These are phyloP conservation scores for Triops longicaudatus DNA, from an alignment of 1,140 invertebrate species.

Conservation along the genomic window DNA sequence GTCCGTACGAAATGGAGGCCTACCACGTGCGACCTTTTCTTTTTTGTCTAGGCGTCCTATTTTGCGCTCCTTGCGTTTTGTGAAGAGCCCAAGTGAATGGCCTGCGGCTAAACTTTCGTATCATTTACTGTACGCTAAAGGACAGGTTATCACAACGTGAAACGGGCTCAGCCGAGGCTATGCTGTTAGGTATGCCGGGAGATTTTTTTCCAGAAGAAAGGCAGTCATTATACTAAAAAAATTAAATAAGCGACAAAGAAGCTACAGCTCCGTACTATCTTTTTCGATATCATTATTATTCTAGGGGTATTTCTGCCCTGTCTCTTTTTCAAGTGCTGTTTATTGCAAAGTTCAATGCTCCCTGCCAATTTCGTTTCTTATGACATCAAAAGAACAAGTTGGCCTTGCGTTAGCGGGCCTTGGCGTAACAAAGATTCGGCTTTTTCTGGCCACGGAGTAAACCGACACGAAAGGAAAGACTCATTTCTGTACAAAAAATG, in stretches of 20 bases:
- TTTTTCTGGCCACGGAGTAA: background rate
- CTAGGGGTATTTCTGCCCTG: background rate
- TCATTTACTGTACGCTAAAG: background rate
- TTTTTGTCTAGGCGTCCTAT: background rate
- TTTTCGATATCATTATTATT: background rate
- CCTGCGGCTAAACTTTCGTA: slow-evolving; percentile 3
- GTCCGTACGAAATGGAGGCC: background rate
- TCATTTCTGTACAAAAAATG: background rate
- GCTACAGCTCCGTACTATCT: background rate
- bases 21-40: background rate
- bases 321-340: background rate
- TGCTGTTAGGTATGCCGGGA: background rate
- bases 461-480: background rate
- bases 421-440: background rate
- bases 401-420: background rate
- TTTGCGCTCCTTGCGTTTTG: background rate
- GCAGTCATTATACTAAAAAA: too few relatives aligned
- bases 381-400: background rate
- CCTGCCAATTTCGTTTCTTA: background rate
- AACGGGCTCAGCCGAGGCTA: background rate
- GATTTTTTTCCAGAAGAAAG: too few relatives aligned
- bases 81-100: too few relatives aligned
- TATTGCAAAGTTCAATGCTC: slow-evolving; percentile 1
- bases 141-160: background rate
- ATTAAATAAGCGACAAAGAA: too few relatives aligned